phyloP scores from a whole-genome alignment of 2,888 invertebrate species.

The Chelonus formosanus region DNA sequence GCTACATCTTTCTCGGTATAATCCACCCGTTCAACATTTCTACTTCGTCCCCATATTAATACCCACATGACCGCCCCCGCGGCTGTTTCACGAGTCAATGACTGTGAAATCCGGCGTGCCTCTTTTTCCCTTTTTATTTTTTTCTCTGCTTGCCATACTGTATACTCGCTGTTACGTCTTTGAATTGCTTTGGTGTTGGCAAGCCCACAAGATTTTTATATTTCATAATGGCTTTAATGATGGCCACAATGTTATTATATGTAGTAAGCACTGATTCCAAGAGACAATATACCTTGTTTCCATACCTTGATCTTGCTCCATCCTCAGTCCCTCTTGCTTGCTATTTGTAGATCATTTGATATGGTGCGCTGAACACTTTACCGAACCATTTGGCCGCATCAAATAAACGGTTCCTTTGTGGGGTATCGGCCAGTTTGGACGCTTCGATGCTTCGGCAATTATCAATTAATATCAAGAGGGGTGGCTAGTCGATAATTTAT shows the following conservation, averaged over 20 bases:
- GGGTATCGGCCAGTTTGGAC: conserved; percentile 27
- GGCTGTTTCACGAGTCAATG: conserved; percentile 51
- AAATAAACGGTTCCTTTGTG: conserved; percentile 41
- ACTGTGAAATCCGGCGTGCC: conserved; percentile 51
- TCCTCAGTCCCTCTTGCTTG: conserved; percentile 22
- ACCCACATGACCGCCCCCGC: conserved; percentile 46
- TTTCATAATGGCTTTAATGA: neutral
- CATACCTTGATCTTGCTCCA: conserved; percentile 1
- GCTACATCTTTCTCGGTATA: conserved; percentile 17
- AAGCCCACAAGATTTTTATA: conserved; percentile 4
- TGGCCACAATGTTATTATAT: too few relatives aligned
- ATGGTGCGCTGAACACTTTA: conserved; percentile 41
- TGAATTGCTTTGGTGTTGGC: conserved; percentile 8
- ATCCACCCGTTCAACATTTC: conserved; percentile 31
- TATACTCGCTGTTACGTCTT: conserved; percentile 10
- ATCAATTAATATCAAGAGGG: conserved; percentile 54
- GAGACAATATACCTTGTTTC: neutral
- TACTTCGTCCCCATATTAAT: conserved; percentile 33
- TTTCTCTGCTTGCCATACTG: conserved; percentile 27
- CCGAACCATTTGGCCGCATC: conserved; percentile 33
- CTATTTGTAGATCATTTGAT: conserved; percentile 42
- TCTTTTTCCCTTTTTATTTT: conserved; percentile 42
- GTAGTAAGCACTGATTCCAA: too few relatives aligned
- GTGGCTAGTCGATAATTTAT: conserved; percentile 50
- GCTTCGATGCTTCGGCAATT: conserved; percentile 43